These are phyloP conservation scores for Callosobruchus maculatus DNA, from an alignment of 2,888 invertebrate genomes.

Conservation along the genomic window DNA sequence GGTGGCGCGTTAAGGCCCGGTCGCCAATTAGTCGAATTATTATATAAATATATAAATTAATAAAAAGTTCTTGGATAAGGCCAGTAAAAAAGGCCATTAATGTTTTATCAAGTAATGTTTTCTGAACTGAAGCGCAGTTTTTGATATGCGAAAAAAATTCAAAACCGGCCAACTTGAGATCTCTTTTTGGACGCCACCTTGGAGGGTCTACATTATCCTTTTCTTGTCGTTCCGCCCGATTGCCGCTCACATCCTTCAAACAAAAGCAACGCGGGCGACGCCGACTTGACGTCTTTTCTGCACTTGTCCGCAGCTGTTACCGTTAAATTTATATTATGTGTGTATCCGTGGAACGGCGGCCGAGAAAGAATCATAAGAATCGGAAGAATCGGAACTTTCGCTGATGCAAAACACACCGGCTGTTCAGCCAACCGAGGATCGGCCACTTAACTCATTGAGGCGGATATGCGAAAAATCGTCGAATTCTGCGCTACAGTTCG, in stretches of 20 bases:
- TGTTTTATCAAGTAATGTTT: no score
- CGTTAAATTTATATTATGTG: neutral
- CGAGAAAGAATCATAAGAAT: neutral
- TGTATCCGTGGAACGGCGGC: neutral
- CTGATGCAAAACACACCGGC: neutral
- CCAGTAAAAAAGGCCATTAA: no score
- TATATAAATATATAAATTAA: no score
- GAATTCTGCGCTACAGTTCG: neutral
- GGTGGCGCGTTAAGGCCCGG: no score
- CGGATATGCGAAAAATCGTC: neutral
- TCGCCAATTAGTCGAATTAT: no score
- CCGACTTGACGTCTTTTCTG: neutral
- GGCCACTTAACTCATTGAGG: neutral
- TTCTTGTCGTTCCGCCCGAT: no score
- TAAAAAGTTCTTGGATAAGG: no score
- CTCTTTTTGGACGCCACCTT: no score
- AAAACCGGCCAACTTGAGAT: no score
- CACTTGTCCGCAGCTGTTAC: neutral
- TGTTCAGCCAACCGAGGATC: neutral
- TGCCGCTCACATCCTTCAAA: neutral
- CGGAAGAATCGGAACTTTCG: neutral
- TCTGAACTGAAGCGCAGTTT: no score
- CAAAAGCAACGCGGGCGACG: neutral
- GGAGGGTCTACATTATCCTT: no score
- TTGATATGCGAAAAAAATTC: no score